Conservation (phyloP, 2,888 invertebrate genomes). For the Mayetiola destructor region DNA sequence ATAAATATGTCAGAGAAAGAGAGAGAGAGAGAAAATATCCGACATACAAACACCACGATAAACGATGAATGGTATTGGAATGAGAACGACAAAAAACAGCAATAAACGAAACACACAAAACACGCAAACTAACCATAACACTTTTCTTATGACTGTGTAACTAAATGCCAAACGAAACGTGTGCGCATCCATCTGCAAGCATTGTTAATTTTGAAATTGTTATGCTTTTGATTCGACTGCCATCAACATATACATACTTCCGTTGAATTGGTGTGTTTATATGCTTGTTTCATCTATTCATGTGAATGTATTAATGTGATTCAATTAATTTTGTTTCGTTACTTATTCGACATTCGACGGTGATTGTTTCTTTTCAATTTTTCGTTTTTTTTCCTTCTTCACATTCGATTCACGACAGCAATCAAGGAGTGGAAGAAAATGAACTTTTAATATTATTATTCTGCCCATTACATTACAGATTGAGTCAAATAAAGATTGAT, state of each 20-base stretch:
- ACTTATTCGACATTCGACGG: not conserved
- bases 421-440: not conserved
- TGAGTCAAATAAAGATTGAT: too few species aligned
- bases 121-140: slow-evolving; percentile 3
- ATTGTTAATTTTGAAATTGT: slow-evolving; percentile 1
- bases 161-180: not conserved
- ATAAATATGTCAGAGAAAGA: not conserved
- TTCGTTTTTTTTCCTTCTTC: too few species aligned
- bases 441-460: not conserved
- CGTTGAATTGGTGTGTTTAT: not conserved
- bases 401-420: not conserved
- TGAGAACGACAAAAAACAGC: not conserved
- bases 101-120: slow-evolving; percentile 1
- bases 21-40: too few species aligned
- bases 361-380: too few species aligned
- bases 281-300: not conserved
- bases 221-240: not conserved
- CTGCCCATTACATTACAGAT: too few species aligned
- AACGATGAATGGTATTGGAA: too few species aligned
- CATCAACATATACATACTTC: not conserved
- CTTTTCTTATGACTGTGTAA: not conserved
- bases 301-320: not conserved
- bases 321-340: not conserved
- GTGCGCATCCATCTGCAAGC: not conserved
- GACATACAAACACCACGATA: not conserved